Evolutionary conservation across 2,888 invertebrate genomes (phyloP).

Genomic region (Tolmerus cingulatus): DNA sequence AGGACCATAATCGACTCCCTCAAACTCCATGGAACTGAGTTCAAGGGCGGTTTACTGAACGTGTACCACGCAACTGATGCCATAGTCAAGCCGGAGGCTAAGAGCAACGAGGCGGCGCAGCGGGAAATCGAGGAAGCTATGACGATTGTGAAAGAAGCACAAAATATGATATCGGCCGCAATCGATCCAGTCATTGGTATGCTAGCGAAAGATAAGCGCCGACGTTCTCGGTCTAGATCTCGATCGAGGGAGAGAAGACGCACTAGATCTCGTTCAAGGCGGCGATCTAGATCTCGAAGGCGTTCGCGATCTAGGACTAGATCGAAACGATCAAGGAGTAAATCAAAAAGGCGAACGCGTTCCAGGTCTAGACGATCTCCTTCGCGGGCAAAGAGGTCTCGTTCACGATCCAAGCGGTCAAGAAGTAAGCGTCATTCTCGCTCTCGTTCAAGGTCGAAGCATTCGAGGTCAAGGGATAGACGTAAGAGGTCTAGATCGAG

Average conservation of each 20-base stretch:
- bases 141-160: slow-evolving; percentile 95
- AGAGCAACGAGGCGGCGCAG: slow-evolving; percentile 94
- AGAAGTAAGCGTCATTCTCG: slow-evolving; percentile 63
- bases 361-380: slow-evolving; percentile 64
- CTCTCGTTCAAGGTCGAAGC: slow-evolving; percentile 59
- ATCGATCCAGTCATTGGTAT: slow-evolving; percentile 91
- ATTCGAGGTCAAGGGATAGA: slow-evolving; percentile 54
- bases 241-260: slow-evolving; percentile 61
- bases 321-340: slow-evolving; percentile 46
- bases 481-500: slow-evolving; percentile 56
- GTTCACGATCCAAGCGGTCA: slow-evolving; percentile 63
- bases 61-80: slow-evolving; percentile 92
- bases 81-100: slow-evolving; percentile 90
- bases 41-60: slow-evolving; percentile 74
- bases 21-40: slow-evolving; percentile 79
- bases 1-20: slow-evolving; percentile 85
- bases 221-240: slow-evolving; percentile 65
- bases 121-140: slow-evolving; percentile 97
- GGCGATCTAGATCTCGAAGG: slow-evolving; percentile 68
- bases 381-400: slow-evolving; percentile 58
- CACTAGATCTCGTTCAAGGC: slow-evolving; percentile 69
- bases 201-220: slow-evolving; percentile 83
- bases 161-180: slow-evolving; percentile 91
- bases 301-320: slow-evolving; percentile 65
- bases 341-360: slow-evolving; percentile 64